Evolutionary conservation across 2,797 vertebrate species (phyloP), one percentile per base, ranked within the genome.

Genomic region (Urosaurus nigricauda): DNA sequence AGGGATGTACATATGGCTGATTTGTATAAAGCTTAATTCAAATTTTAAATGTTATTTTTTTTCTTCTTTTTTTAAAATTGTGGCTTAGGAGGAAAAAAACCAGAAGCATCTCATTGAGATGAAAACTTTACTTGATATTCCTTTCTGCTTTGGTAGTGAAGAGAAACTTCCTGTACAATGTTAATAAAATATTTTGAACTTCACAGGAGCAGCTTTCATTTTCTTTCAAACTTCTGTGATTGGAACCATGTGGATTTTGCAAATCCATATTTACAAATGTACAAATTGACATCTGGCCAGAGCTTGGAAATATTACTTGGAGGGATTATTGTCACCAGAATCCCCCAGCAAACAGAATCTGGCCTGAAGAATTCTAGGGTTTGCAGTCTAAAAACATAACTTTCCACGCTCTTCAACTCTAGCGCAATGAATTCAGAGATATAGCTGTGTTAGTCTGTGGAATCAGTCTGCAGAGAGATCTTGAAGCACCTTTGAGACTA

Each of bases 1-100:
- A 90, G 87, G 93, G 90, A 90, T 95, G 95, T 96, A 96, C 70
- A 86, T 92, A 96, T 93, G 82, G 94, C 91, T 94, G 47, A 19
- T 94, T 93, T 94, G 94, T 92, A 87, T 94, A 90, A 94, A 95
- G 93, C 90, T 79, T 91, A 94, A 94, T 91, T 89, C 60, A 89
- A 93, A 95, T 94, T 93, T 88, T 87, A 82, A 92, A 77, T 19
- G 1, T 88, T 86, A 7, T 43, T 56, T 74, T 58, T 58, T 85
- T 47, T 47, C 47, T 51, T 89, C 82, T 0, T 21, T 91, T 82
- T 91, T 82, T 73, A 6, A 85, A 63, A 8, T 17, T 40, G 35
- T 51, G 37, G 37, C 70, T 73, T 47, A 0, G 26, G 29, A 3
- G 9, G 0, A 58, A 24, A 11, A 24, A 24, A 40, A 78, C 21